Conservation (phyloP, 2,797 vertebrate species). For the Anguilla obscura region DNA sequence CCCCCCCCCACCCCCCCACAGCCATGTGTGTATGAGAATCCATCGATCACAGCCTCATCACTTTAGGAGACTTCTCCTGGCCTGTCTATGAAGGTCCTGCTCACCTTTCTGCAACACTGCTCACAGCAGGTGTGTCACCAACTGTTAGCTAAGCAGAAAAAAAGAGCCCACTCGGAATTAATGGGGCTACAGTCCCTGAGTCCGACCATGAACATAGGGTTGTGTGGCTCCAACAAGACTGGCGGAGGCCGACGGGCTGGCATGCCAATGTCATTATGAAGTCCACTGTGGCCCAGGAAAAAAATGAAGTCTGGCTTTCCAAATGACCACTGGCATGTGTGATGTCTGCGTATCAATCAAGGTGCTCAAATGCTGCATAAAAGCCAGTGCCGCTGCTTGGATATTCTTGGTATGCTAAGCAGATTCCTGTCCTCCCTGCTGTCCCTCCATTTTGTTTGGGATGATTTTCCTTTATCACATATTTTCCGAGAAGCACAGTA, state of each 20-base stretch:
- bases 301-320: slow-evolving; percentile 31
- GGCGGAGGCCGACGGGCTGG: slow-evolving; percentile 27
- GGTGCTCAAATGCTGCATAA: not conserved
- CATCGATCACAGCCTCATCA: slow-evolving; percentile 41
- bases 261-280: slow-evolving; percentile 30
- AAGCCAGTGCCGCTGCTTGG: slow-evolving; percentile 17
- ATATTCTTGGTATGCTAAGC: slow-evolving; percentile 22
- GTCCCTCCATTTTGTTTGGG: slow-evolving; percentile 13
- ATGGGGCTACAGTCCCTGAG: slow-evolving; percentile 38
- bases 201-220: slow-evolving; percentile 37
- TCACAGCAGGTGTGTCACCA: slow-evolving; percentile 44
- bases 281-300: slow-evolving; percentile 24
- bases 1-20: not conserved
- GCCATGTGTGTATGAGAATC: slow-evolving; percentile 23
- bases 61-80: slow-evolving; percentile 34
- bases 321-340: slow-evolving; percentile 33
- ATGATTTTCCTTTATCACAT: slow-evolving; percentile 18
- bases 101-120: slow-evolving; percentile 49
- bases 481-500: not conserved
- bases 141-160: slow-evolving; percentile 45
- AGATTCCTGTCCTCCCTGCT: slow-evolving; percentile 25
- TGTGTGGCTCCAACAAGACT: slow-evolving; percentile 36
- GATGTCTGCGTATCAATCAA: slow-evolving; percentile 32
- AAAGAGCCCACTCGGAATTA: slow-evolving; percentile 39
- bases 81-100: slow-evolving; percentile 43